Base-by-base conservation (phyloP, 2,113 vertebrate species). In the Petrocephalus zakoni region DNA sequence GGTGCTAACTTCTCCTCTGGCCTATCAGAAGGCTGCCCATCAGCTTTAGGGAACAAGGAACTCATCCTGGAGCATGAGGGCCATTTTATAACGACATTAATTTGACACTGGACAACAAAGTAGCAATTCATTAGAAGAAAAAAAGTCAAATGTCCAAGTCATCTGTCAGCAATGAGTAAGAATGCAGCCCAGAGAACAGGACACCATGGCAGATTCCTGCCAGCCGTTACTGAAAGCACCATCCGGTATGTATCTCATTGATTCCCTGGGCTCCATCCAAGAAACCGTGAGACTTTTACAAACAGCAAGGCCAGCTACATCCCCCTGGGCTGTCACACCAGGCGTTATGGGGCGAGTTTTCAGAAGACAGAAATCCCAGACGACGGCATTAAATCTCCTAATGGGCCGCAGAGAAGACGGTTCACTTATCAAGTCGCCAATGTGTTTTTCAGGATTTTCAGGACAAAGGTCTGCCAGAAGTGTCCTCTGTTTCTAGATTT, bases 371-470 rank as follows among this genome's bases (percentile, higher is more conserved):
- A 85, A 47, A 17, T 22, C 51, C 49, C 51, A 49, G 22, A 34
- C 84, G 25, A 11, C 21, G 81, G 46, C 46, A 49, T 49, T 83
- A 83, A 83, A 83, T 46, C 81, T 83, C 46, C 37, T 83, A 83
- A 83, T 49, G 46, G 84, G 5, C 47, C 49, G n/a, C 84, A 42
- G 34, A 42, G 13, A 81, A 42, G 37, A 81, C 29, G n/a, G 4
- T 5, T 9, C 0, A n/a, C 88, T 90, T 89, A 89, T 90, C 89
- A 87, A 17, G 5, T 3, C 37, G 56, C 25, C 61, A 15, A 64
- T 55, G 78, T 7, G 17, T 46, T 19, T 42, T 56, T 37, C 58
- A 58, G 25, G 6, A 75, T 47, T 11, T 37, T 42, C 4, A 51
- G 9, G 52, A 55, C 22, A 58, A 25, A 5, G 37, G 25, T 37